A percentile compares a stretch with the other conserved stretches of the same genome.
Evolutionary conservation across 2,888 invertebrate species (phyloP).

Genomic region (Cosmia trapezina): DNA sequence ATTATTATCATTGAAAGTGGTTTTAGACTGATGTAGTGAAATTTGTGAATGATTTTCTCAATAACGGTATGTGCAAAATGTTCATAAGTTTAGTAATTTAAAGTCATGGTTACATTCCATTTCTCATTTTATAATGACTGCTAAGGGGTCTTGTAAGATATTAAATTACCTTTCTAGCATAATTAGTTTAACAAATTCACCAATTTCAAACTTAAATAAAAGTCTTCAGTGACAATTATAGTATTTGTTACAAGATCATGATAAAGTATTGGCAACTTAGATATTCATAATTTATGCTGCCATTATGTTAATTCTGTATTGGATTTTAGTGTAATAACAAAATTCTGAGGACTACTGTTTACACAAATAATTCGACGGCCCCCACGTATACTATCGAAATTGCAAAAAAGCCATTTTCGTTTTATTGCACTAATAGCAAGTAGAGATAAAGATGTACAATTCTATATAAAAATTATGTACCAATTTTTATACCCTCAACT

Average conservation of each 20-base stretch:
- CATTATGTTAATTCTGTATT: not conserved
- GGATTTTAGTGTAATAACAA: not conserved
- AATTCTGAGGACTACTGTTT: not conserved
- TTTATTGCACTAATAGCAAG: no score
- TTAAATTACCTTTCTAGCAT: not conserved
- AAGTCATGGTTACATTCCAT: not conserved
- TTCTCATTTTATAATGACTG: not conserved
- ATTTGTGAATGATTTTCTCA: not conserved
- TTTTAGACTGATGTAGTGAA: not conserved
- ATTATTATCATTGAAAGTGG: not conserved
- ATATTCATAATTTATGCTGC: not conserved
- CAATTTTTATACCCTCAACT: no score
- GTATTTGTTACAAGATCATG: not conserved
- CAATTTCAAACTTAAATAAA: not conserved
- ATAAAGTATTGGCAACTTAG: not conserved
- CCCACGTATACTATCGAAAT: no score
- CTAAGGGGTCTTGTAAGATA: not conserved
- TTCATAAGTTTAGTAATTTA: not conserved
- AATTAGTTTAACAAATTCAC: not conserved
- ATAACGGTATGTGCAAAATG: constrained; percentile 1
- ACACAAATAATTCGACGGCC: no score
- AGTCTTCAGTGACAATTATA: no score
- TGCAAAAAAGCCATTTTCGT: no score
- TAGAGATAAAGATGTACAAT: no score
- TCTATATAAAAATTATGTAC: no score